Percentiles rank a stretch among this genome's conserved stretches.
Evolutionary conservation across 2,797 vertebrate species (phyloP).

Genomic region (Chloroceryle inda): DNA sequence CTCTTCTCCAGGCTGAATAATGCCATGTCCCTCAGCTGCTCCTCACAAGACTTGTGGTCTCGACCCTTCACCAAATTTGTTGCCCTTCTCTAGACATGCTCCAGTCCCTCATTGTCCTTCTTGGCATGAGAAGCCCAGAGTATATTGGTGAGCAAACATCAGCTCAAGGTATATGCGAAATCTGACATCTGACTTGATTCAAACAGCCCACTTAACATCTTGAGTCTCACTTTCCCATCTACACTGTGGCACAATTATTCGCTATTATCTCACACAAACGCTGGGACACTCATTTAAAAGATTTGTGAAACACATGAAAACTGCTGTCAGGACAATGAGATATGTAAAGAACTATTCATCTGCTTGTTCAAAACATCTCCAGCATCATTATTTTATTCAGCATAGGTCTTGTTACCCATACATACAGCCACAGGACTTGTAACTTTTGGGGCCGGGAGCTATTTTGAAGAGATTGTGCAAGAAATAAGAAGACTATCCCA

Average conservation of each 20-base stretch:
- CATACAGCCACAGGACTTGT: not conserved
- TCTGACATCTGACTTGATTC: not conserved
- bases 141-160: not conserved
- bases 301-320: not conserved
- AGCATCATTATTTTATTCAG: not conserved
- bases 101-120: not conserved
- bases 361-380: not conserved
- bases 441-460: not conserved
- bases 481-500: not conserved
- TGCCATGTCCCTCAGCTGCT: not conserved
- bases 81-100: not conserved
- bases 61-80: not conserved
- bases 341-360: not conserved
- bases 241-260: not conserved
- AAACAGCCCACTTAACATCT: not conserved
- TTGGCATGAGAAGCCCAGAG: not conserved
- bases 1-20: not conserved
- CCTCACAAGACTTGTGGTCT: not conserved
- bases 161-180: not conserved
- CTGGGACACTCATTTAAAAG: not conserved
- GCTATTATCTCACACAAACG: not conserved
- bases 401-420: not conserved
- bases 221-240: not conserved
- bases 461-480: not conserved
- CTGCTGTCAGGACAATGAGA: not conserved